Evolutionary conservation across 2,113 vertebrate species (phyloP).

Genomic region (Setophaga petechia): DNA sequence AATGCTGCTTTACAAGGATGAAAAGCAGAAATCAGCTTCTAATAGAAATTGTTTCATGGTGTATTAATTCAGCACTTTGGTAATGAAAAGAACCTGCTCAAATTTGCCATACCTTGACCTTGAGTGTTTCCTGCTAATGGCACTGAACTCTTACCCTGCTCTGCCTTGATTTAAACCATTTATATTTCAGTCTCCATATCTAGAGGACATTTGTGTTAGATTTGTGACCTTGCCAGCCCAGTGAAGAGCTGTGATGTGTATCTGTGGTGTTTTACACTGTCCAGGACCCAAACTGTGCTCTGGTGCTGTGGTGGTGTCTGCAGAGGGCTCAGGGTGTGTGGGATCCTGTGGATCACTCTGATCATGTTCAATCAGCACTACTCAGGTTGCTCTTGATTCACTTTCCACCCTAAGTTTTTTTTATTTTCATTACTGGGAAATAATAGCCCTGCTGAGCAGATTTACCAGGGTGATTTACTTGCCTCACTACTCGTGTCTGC

Average conservation of each 20-base stretch:
- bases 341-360: accelerated
- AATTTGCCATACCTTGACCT: background rate
- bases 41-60: background rate
- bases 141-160: accelerated
- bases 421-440: background rate
- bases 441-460: background rate
- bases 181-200: background rate
- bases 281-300: accelerated
- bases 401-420: background rate
- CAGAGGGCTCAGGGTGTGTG: background rate
- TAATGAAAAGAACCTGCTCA: background rate
- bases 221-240: background rate
- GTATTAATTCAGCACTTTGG: background rate
- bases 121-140: background rate
- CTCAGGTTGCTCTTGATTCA: background rate
- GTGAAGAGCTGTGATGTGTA: background rate
- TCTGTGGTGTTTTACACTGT: accelerated
- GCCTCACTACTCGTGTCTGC: background rate
- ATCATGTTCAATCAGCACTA: accelerated
- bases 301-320: background rate
- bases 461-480: background rate
- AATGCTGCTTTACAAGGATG: background rate
- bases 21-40: background rate
- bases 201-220: background rate
- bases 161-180: background rate